Evolutionary conservation across 1,140 invertebrate genomes (phyloP).

Genomic region (Teleogryllus occipitalis): DNA sequence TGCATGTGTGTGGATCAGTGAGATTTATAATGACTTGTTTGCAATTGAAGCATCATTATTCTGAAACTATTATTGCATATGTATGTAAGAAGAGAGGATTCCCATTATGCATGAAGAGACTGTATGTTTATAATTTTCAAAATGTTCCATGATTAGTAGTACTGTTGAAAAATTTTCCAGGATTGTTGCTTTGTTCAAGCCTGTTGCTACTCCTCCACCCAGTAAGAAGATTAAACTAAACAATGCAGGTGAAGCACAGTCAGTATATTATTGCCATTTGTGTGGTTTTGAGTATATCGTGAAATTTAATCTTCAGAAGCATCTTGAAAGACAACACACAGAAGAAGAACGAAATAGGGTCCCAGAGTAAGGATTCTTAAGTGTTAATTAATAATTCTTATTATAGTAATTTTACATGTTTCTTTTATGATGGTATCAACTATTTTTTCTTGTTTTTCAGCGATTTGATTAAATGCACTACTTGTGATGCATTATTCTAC

Average conservation of each 20-base stretch:
- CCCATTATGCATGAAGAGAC: too few relatives aligned
- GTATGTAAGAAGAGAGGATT: not conserved
- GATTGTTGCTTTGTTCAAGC: slow-evolving; percentile 42
- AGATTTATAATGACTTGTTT: not conserved
- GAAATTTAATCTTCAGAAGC: slow-evolving; percentile 57
- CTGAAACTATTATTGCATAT: slow-evolving; percentile 10
- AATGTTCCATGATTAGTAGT: not conserved
- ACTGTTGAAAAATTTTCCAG: slow-evolving; percentile 29
- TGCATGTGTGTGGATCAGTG: not conserved
- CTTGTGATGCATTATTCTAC: slow-evolving; percentile 56
- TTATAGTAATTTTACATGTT: not conserved
- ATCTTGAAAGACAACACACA: slow-evolving; percentile 48
- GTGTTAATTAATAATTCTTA: not conserved
- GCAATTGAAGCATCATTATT: not conserved
- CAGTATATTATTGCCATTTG: slow-evolving; percentile 56
- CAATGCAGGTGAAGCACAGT: slow-evolving; percentile 46
- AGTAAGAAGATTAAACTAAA: slow-evolving; percentile 50
- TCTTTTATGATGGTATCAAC: not conserved
- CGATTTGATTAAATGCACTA: slow-evolving; percentile 42
- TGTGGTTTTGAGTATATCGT: slow-evolving; percentile 59
- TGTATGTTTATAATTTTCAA: not conserved
- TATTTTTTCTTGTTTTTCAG: slow-evolving; percentile 20
- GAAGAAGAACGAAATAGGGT: slow-evolving; percentile 44
- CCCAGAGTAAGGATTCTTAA: slow-evolving; percentile 34
- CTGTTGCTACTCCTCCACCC: slow-evolving; percentile 44